Percentiles rank a stretch among this genome's conserved stretches.
Evolutionary conservation across 2,888 invertebrate genomes (phyloP).

Genomic region (Brachypterus glaber): DNA sequence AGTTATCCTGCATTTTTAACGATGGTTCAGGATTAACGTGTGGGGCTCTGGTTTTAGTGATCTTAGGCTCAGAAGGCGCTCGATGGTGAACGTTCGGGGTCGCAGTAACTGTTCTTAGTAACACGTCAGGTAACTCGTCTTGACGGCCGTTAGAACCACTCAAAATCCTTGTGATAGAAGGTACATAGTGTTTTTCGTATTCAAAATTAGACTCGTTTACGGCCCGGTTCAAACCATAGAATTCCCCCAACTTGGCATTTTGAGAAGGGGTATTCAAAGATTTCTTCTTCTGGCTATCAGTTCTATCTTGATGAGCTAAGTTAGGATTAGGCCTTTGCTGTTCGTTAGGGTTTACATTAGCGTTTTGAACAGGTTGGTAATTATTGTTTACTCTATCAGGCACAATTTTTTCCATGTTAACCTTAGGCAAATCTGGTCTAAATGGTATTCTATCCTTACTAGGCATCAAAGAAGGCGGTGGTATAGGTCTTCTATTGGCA

Average conservation of each 20-base stretch:
- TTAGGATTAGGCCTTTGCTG: slow-evolving; percentile 6
- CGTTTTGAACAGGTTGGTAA: slow-evolving; percentile 15
- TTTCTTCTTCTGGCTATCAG: slow-evolving; percentile 57
- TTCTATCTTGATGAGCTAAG: slow-evolving; percentile 21
- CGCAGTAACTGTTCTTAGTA: slow-evolving; percentile 57
- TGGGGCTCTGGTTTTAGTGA: slow-evolving; percentile 29
- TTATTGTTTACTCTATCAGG: slow-evolving; percentile 22
- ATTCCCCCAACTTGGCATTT: slow-evolving; percentile 43
- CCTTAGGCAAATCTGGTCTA: slow-evolving; percentile 52
- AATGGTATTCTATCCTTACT: slow-evolving; percentile 78
- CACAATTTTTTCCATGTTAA: slow-evolving; percentile 34
- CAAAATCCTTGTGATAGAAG: slow-evolving; percentile 74
- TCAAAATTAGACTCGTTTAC: slow-evolving; percentile 38
- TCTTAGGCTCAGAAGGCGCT: slow-evolving; percentile 23
- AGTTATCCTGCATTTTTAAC: slow-evolving; percentile 27
- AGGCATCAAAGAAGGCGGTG: slow-evolving; percentile 74
- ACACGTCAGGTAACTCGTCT: slow-evolving; percentile 70
- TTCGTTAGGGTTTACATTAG: slow-evolving; percentile 15
- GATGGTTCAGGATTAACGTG: slow-evolving; percentile 27
- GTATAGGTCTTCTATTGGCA: slow-evolving; percentile 66
- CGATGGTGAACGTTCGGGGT: slow-evolving; percentile 31
- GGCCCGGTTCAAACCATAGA: slow-evolving; percentile 33
- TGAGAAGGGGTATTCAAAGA: slow-evolving; percentile 66
- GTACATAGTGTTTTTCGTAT: slow-evolving; percentile 47
- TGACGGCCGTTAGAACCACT: slow-evolving; percentile 79